Conservation (phyloP, 1,140 invertebrate genomes). For the Elymnias hypermnestra region DNA sequence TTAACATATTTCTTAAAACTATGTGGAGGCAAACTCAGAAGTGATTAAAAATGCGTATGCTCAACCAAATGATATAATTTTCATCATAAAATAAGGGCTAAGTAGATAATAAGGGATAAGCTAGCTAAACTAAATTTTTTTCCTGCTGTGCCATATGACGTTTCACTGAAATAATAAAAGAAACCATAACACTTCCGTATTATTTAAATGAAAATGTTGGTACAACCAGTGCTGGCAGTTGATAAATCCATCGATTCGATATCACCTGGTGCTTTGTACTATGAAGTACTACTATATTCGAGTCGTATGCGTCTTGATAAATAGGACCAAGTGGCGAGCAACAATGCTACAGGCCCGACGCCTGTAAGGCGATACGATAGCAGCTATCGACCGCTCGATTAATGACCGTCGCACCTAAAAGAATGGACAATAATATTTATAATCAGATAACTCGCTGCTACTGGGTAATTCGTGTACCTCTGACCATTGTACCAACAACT, state of each 20-base stretch:
- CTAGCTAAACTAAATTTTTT: too few species aligned
- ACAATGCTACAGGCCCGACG: slow-evolving; percentile 46
- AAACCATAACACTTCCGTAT: not conserved
- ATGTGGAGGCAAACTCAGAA: too few species aligned
- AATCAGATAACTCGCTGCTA: slow-evolving; percentile 70
- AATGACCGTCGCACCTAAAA: slow-evolving; percentile 71
- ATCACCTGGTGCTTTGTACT: slow-evolving; percentile 49
- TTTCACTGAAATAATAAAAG: too few species aligned
- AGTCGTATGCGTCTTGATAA: slow-evolving; percentile 56
- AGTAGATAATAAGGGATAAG: too few species aligned
- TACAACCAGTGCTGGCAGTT: slow-evolving; percentile 49
- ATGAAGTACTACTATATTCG: slow-evolving; percentile 64
- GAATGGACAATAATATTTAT: slow-evolving; percentile 74
- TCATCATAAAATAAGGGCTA: too few species aligned
- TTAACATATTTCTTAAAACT: too few species aligned
- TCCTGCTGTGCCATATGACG: too few species aligned
- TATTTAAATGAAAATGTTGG: slow-evolving; percentile 17
- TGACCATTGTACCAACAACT: slow-evolving; percentile 45
- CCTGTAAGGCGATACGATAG: slow-evolving; percentile 60
- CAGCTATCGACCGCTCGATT: slow-evolving; percentile 67
- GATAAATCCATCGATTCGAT: slow-evolving; percentile 46
- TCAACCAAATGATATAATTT: too few species aligned
- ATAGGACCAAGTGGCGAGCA: slow-evolving; percentile 64
- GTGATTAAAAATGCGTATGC: too few species aligned
- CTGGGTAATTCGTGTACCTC: slow-evolving; percentile 63